Evolutionary conservation across 2,888 invertebrate species (phyloP), one percentile per base, ranked within the genome.

Genomic region (Phortica okadai): DNA sequence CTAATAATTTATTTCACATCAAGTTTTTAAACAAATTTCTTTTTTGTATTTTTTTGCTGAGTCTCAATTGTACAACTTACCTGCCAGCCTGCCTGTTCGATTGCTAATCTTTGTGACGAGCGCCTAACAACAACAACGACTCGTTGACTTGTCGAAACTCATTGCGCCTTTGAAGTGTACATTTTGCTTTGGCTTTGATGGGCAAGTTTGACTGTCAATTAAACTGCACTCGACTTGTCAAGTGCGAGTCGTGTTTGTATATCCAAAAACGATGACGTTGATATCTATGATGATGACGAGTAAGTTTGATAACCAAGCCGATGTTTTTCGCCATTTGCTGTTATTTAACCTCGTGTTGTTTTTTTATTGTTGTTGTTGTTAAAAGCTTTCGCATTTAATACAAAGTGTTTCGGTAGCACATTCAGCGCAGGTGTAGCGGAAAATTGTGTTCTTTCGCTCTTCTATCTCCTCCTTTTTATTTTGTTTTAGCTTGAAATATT

Each of bases 191-290:
- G 64, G 78, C 82, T 82, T 82, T 82, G 81, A 82, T 79, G 81
- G 79, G 74, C 77, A 80, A 81, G 81, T 83, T 77, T 75, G 76
- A 82, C 82, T 83, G 82, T 83, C 82, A 82, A 82, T 82, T 83
- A 82, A 83, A 83, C 80, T 82, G 82, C 83, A 82, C 83, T 82
- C 79, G 76, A 58, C 72, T 77, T 78, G 79, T 78, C 78, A 78
- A 80, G 82, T 79, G n/a, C 10, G 54, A 14, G n/a, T 54, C n/a
- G 10, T 54, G 54, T 5, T 33, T 33, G 33, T 33, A 5, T 33
- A 33, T 33, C 33, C 33, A 33, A 33, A 33, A 33, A 33, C 21
- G 33, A 4, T 33, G 33, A 33, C 33, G 33, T 33, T 2, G 33
- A 33, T 33, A 33, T 33, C 33, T 33, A 1, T 33, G 33, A 33